Evolutionary conservation across 2,888 invertebrate genomes (phyloP).

Genomic region (Stratiomys singularior): DNA sequence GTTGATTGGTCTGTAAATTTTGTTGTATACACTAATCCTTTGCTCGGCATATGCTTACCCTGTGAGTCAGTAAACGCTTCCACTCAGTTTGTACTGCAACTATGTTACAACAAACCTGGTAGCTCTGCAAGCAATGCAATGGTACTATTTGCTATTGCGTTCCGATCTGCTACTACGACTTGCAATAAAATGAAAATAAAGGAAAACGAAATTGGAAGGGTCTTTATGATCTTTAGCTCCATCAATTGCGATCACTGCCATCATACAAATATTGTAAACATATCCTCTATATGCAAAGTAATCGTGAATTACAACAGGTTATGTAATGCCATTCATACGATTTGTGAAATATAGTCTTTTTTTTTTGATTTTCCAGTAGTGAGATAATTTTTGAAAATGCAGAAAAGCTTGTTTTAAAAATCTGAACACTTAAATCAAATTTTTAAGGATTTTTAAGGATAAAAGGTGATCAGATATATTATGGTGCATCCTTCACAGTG

Average conservation of each 20-base stretch:
- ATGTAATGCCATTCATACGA: constrained; percentile 50
- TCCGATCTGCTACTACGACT: constrained; percentile 1
- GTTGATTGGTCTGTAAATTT: too few relatives aligned
- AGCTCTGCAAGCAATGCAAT: background rate
- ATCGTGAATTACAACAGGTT: constrained; percentile 51
- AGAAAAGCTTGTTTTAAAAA: too few relatives aligned
- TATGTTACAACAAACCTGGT: background rate
- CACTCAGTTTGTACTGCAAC: too few relatives aligned
- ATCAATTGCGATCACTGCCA: constrained; percentile 16
- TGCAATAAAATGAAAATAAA: background rate
- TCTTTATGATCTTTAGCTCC: constrained; percentile 21
- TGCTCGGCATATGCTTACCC: too few relatives aligned
- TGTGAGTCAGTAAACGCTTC: too few relatives aligned
- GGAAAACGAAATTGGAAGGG: constrained; percentile 34
- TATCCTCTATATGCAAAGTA: constrained; percentile 47
- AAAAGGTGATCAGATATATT: too few relatives aligned
- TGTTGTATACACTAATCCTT: too few relatives aligned
- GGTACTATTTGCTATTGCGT: constrained; percentile 17
- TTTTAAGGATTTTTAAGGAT: too few relatives aligned
- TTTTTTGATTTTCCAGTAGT: too few relatives aligned
- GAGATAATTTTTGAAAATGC: too few relatives aligned
- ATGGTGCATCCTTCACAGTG: too few relatives aligned
- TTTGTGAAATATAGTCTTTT: constrained; percentile 47
- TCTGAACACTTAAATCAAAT: too few relatives aligned
- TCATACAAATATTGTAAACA: constrained; percentile 6